A percentile compares a stretch with the other conserved stretches of the same genome.
Evolutionary conservation across 1,140 invertebrate species (phyloP).

Genomic region (Drosophila parabipectinata): DNA sequence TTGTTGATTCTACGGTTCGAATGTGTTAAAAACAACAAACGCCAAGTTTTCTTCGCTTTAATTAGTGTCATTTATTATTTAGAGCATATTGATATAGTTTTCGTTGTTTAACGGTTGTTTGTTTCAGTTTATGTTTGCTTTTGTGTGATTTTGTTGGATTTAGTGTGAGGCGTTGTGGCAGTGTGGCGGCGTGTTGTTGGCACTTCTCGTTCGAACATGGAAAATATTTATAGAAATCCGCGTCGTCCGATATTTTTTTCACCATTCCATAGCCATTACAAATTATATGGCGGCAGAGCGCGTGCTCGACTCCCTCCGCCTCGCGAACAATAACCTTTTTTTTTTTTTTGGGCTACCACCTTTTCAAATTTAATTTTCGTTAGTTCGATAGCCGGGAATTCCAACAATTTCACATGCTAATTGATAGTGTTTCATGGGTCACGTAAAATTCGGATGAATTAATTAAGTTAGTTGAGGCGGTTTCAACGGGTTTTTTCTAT

Average conservation of each 20-base stretch:
- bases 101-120: conserved; percentile 80
- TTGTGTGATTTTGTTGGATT: conserved; percentile 10
- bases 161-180: conserved; percentile 4
- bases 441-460: conserved; percentile 39
- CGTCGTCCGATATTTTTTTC: conserved; percentile 28
- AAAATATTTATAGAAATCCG: conserved; percentile 75
- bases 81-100: conserved; percentile 83
- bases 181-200: conserved; percentile 42
- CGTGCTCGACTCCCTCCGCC: conserved; percentile 20
- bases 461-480: conserved; percentile 5
- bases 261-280: conserved; percentile 45
- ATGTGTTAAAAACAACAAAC: conserved; percentile 75
- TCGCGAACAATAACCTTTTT: conserved; percentile 48
- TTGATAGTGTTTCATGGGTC: conserved; percentile 41
- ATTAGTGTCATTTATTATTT: conserved; percentile 84
- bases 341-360: conserved; percentile 10
- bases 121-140: conserved; percentile 54
- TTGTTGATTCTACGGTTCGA: conserved; percentile 43
- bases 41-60: conserved; percentile 75
- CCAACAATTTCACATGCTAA: conserved; percentile 60
- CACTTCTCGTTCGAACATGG: conserved; percentile 56
- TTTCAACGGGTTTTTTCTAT: not conserved
- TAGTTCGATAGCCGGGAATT: conserved; percentile 53
- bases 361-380: conserved; percentile 29
- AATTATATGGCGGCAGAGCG: conserved; percentile 19